Conservation (phyloP, 2,113 vertebrate species). For the Paramormyrops kingsleyae region DNA sequence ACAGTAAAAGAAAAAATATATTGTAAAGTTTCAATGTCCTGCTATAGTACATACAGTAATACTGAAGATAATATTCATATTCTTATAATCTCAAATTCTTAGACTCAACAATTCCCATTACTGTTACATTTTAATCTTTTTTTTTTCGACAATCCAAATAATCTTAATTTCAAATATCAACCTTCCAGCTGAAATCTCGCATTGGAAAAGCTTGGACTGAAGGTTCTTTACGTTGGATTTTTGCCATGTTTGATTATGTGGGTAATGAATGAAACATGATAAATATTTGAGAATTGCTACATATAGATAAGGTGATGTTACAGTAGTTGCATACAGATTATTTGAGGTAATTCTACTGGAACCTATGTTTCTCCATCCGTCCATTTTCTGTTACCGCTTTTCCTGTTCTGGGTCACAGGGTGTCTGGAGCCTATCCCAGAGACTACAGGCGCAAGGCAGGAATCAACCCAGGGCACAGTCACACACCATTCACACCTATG, state of each 20-base stretch:
- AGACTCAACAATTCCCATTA: neutral
- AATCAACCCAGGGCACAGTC: neutral
- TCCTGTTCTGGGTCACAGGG: neutral
- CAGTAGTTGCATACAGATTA: neutral
- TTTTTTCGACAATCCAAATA: neutral
- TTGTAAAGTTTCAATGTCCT: neutral
- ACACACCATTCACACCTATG: neutral
- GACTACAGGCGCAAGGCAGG: neutral
- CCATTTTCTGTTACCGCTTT: neutral
- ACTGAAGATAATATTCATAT: neutral
- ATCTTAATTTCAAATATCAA: neutral
- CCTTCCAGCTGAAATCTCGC: neutral
- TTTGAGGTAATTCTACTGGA: neutral
- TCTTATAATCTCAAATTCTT: neutral
- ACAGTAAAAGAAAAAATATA: neutral
- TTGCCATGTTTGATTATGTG: neutral
- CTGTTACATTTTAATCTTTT: neutral
- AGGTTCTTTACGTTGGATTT: neutral
- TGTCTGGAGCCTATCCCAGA: neutral
- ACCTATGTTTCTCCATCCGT: neutral
- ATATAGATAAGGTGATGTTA: neutral
- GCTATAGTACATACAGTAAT: conserved; percentile 4
- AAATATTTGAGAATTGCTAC: neutral
- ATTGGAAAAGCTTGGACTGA: neutral
- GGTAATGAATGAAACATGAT: neutral